These are phyloP conservation scores for Sebastes schlegelii DNA, from an alignment of 2,113 vertebrate genomes.

Conservation along the genomic window DNA sequence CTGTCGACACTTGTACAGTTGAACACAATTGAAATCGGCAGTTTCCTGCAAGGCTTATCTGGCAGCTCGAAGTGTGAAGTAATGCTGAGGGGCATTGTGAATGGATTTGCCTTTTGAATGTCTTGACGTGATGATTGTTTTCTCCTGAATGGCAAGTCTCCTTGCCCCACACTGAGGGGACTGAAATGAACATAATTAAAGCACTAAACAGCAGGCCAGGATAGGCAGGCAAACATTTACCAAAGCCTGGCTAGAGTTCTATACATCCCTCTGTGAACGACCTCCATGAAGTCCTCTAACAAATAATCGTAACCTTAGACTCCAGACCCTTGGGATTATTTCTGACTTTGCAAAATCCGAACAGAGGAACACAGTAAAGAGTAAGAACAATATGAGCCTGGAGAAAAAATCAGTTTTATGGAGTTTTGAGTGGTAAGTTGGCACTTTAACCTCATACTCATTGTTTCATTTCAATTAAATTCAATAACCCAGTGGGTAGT, in stretches of 20 bases:
- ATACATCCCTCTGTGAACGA: not conserved
- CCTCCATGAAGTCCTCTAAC: not conserved
- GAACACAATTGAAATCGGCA: not conserved
- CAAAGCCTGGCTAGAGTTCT: not conserved
- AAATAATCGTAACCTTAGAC: not conserved
- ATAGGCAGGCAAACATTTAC: not conserved
- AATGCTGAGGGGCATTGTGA: conserved; percentile 19
- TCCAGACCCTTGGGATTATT: not conserved
- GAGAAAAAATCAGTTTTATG: not conserved
- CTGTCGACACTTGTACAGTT: conserved; percentile 13
- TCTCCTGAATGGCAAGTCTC: conserved; percentile 12
- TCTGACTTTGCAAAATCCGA: not conserved
- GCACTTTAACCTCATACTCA: not conserved
- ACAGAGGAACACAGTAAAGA: not conserved
- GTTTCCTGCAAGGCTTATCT: conserved; percentile 18
- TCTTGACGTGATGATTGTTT: conserved; percentile 20
- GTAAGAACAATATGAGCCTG: not conserved
- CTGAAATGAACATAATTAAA: not conserved
- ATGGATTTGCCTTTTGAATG: conserved; percentile 44
- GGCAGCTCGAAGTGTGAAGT: conserved; percentile 13
- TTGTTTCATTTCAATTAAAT: not conserved
- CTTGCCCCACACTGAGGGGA: not conserved
- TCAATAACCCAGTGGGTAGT: conserved; percentile 12
- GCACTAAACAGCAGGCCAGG: not conserved
- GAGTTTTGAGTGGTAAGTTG: not conserved